These are phyloP conservation scores for Sebastes hubbsi DNA, from an alignment of 2,797 vertebrate genomes.

Conservation along the genomic window DNA sequence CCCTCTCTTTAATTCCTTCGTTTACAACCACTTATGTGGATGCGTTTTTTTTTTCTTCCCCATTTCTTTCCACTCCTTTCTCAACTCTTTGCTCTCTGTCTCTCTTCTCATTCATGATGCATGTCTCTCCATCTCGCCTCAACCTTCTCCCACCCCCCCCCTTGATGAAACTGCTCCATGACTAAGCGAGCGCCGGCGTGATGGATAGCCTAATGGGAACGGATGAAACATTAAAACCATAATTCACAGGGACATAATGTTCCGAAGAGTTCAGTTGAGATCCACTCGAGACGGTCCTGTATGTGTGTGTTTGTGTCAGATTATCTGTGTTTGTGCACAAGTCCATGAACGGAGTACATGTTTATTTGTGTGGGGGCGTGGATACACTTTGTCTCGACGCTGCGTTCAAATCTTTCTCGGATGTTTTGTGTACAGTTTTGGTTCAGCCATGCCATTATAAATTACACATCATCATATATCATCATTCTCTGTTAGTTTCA, in stretches of 20 bases:
- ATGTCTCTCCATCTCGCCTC: background rate
- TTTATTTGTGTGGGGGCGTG: slow-evolving; percentile 7
- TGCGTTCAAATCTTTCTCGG: background rate
- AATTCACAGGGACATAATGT: slow-evolving; percentile 55
- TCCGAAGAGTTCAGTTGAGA: slow-evolving; percentile 26
- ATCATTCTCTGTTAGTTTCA: slow-evolving; percentile 1
- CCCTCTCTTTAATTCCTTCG: slow-evolving; percentile 28
- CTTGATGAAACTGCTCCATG: slow-evolving; percentile 48
- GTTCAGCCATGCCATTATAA: background rate
- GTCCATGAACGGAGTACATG: background rate
- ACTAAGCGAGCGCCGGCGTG: slow-evolving; percentile 36
- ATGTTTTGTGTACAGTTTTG: slow-evolving; percentile 11
- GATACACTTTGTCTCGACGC: background rate
- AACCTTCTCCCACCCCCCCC: background rate
- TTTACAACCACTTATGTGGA: slow-evolving; percentile 35
- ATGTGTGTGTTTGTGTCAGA: slow-evolving; percentile 23
- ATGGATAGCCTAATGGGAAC: slow-evolving; percentile 53
- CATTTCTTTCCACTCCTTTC: background rate
- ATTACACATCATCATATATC: background rate
- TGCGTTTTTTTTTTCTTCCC: background rate
- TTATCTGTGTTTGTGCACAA: slow-evolving; percentile 4
- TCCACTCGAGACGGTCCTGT: slow-evolving; percentile 10
- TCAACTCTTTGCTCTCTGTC: slow-evolving; percentile 10
- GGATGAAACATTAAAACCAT: slow-evolving; percentile 54
- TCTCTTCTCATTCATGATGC: slow-evolving; percentile 9